Conservation (phyloP, 2,888 invertebrate species). For the Hermaeophaga mercurialis region DNA sequence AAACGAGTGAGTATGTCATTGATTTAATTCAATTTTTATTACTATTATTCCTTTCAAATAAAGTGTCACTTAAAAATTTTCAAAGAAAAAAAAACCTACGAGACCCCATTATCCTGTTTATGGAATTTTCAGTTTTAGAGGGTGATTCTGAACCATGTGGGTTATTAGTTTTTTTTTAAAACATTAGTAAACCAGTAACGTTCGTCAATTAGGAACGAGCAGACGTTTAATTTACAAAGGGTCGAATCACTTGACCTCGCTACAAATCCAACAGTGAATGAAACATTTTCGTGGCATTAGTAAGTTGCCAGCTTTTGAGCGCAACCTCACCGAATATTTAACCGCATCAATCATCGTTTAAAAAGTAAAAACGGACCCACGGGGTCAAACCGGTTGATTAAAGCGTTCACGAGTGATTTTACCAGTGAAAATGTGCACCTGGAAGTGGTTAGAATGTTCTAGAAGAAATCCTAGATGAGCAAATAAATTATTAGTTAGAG, state of each 20-base stretch:
- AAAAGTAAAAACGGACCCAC: neutral
- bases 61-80: neutral
- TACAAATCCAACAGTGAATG: conserved; percentile 41
- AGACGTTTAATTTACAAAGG: conserved; percentile 53
- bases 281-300: conserved; percentile 34
- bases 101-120: too few species aligned
- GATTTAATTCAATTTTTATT: too few species aligned
- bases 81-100: too few species aligned
- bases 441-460: too few species aligned
- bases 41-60: too few species aligned
- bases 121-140: too few species aligned
- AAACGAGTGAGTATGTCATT: too few species aligned
- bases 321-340: neutral
- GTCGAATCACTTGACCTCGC: conserved; percentile 53
- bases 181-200: conserved; percentile 28
- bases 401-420: too few species aligned
- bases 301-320: conserved; percentile 34
- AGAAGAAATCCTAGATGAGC: too few species aligned
- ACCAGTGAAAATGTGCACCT: too few species aligned
- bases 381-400: neutral
- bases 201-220: conserved; percentile 38
- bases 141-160: too few species aligned
- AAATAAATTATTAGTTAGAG: too few species aligned
- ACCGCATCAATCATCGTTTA: neutral
- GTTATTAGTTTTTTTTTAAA: conserved; percentile 28